Evolutionary conservation across 2,797 vertebrate species (phyloP).

Genomic region (Tragelaphus eurycerus): DNA sequence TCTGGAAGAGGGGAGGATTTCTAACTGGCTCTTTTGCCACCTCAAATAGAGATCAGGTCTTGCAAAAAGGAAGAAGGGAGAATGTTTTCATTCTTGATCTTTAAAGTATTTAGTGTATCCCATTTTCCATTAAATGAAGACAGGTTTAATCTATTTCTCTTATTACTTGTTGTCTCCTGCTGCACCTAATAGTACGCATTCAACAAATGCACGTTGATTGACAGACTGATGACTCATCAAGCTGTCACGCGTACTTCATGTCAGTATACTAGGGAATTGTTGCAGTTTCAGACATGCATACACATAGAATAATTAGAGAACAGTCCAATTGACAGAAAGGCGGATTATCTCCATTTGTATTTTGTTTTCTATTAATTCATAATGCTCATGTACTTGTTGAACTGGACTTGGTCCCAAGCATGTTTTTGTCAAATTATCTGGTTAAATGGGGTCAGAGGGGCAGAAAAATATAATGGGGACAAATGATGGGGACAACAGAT

Average conservation of each 20-base stretch:
- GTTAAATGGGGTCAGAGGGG: neutral
- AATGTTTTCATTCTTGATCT: slow-evolving; percentile 12
- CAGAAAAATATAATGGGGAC: neutral
- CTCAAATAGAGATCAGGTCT: neutral
- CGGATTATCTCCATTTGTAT: neutral
- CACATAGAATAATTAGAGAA: neutral
- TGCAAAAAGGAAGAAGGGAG: neutral
- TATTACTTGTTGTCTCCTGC: neutral
- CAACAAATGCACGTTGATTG: neutral
- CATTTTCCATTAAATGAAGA: neutral
- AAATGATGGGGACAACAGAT: neutral
- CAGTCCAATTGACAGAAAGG: neutral
- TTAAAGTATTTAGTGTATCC: neutral
- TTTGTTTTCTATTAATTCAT: neutral
- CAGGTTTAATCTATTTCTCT: slow-evolving; percentile 2
- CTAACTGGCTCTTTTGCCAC: neutral
- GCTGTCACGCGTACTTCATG: neutral
- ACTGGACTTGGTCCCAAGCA: neutral
- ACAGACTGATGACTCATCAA: neutral
- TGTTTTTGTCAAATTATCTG: slow-evolving; percentile 12
- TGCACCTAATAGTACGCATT: neutral
- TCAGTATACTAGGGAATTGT: neutral
- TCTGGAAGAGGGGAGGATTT: neutral
- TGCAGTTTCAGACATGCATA: neutral
- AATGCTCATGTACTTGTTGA: neutral